Percentiles rank a stretch among this genome's conserved stretches.
These are phyloP conservation scores for Gasterosteus aculeatus DNA, from an alignment of 2,113 vertebrate species.

Conservation along the genomic window DNA sequence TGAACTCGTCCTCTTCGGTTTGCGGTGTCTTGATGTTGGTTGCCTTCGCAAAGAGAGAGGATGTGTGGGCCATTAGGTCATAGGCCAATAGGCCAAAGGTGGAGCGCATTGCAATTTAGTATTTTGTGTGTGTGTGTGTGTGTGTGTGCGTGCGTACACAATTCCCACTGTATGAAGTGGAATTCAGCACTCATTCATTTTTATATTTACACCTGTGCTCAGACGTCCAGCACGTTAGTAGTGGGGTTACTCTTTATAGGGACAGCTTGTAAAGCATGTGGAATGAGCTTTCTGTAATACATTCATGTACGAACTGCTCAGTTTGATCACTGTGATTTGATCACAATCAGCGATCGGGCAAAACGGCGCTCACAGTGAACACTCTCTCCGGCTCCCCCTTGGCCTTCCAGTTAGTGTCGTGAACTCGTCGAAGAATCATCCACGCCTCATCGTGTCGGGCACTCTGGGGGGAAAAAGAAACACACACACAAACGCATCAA, in stretches of 20 bases:
- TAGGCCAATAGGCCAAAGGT: background rate
- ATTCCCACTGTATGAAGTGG: background rate
- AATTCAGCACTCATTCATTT: background rate
- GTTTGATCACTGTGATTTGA: background rate
- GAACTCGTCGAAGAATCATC: slow-evolving; percentile 96
- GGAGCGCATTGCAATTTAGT: background rate
- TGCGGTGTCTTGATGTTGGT: slow-evolving; percentile 94
- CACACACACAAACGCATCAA: background rate
- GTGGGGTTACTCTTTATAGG: background rate
- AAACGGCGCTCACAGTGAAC: slow-evolving; percentile 87
- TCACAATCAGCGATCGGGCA: background rate
- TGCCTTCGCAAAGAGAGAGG: slow-evolving; percentile 78
- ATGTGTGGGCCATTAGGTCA: background rate
- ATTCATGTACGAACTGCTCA: background rate
- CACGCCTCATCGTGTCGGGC: slow-evolving; percentile 96
- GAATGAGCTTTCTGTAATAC: background rate
- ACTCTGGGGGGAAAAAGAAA: slow-evolving; percentile 77
- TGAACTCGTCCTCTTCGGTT: slow-evolving; percentile 93
- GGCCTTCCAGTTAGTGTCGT: slow-evolving; percentile 98
- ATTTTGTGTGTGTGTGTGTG: background rate
- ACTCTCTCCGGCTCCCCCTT: slow-evolving; percentile 95
- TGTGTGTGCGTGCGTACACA: background rate
- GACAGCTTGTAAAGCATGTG: background rate
- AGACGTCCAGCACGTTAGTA: no score
- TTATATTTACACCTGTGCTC: background rate